These are phyloP conservation scores for Seriola quinqueradiata DNA, from an alignment of 2,113 vertebrate genomes.

Conservation along the genomic window DNA sequence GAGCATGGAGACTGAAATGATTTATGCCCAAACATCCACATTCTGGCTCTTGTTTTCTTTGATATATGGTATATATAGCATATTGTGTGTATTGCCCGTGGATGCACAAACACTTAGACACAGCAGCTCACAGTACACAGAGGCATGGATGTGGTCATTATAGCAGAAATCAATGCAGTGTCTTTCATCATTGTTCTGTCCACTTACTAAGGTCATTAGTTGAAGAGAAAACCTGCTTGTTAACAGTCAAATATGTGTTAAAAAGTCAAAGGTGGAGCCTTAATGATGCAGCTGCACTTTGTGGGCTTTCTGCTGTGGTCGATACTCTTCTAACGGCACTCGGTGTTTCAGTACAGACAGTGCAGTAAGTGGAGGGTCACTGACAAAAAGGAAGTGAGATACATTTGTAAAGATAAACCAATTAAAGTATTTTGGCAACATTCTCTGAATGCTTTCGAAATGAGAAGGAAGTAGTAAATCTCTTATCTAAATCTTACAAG, in stretches of 20 bases:
- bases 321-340: not conserved
- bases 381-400: not conserved
- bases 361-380: not conserved
- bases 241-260: slow-evolving; percentile 23
- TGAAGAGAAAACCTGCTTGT: slow-evolving; percentile 38
- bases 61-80: no score
- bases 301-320: not conserved
- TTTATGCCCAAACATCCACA: not conserved
- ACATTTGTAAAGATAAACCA: not conserved
- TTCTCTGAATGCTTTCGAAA: not conserved
- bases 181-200: slow-evolving; percentile 10
- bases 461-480: not conserved
- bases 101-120: not conserved
- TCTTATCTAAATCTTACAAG: not conserved
- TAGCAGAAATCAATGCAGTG: slow-evolving; percentile 22
- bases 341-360: not conserved
- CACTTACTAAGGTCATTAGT: slow-evolving; percentile 43
- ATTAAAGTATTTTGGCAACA: not conserved
- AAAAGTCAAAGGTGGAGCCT: slow-evolving; percentile 24
- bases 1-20: no score
- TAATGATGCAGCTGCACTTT: slow-evolving; percentile 24
- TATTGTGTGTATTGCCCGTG: no score
- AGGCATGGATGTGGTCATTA: slow-evolving; percentile 11
- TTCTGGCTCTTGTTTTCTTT: not conserved
- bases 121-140: slow-evolving; percentile 18